A percentile compares a stretch with the other conserved stretches of the same genome.
Evolutionary conservation across 2,888 invertebrate genomes (phyloP).

Genomic region (Choreutis nemorana): DNA sequence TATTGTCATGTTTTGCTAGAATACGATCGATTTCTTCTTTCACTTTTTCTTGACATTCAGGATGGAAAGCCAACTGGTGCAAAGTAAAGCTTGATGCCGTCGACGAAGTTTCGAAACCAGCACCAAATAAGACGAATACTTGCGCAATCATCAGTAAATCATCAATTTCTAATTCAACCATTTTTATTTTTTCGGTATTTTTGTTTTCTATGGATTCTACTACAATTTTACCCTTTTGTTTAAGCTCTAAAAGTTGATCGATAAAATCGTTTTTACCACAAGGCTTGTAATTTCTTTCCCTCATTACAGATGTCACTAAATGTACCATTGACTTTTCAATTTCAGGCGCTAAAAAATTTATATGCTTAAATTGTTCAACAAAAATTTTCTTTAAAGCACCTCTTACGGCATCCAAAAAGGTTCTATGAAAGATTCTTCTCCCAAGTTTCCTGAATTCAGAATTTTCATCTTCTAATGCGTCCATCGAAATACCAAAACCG

Average conservation of each 20-base stretch:
- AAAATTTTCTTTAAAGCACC: slow-evolving; percentile 35
- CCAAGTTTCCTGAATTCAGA: slow-evolving; percentile 9
- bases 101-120: slow-evolving; percentile 62
- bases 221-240: slow-evolving; percentile 36
- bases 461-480: slow-evolving; percentile 8
- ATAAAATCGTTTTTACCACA: slow-evolving; percentile 49
- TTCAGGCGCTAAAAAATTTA: slow-evolving; percentile 30
- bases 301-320: slow-evolving; percentile 31
- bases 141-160: slow-evolving; percentile 43
- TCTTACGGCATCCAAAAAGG: slow-evolving; percentile 29
- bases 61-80: slow-evolving; percentile 53
- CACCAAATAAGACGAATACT: slow-evolving; percentile 53
- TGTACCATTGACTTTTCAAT: slow-evolving; percentile 30
- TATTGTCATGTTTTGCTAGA: slow-evolving; percentile 31
- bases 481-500: slow-evolving; percentile 7
- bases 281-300: slow-evolving; percentile 33
- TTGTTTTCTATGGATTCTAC: slow-evolving; percentile 41
- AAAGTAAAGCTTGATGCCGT: slow-evolving; percentile 52
- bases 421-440: slow-evolving; percentile 4
- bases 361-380: slow-evolving; percentile 36
- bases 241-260: slow-evolving; percentile 42
- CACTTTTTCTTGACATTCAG: slow-evolving; percentile 45
- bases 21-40: slow-evolving; percentile 48
- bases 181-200: slow-evolving; percentile 29
- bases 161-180: slow-evolving; percentile 33